Evolutionary conservation across 2,888 invertebrate genomes (phyloP).

Genomic region (Dasypogon diadema): DNA sequence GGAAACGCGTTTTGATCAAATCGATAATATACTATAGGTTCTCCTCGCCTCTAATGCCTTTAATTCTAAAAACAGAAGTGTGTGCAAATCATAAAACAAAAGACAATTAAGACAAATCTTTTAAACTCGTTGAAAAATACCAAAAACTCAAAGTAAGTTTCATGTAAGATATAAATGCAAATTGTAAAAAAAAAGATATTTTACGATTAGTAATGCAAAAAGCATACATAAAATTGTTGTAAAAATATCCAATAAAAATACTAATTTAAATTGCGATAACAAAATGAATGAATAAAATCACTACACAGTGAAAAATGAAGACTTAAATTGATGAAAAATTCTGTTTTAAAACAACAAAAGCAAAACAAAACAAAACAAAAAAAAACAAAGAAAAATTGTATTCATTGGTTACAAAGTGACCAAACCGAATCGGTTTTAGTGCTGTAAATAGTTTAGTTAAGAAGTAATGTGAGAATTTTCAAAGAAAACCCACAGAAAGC

Average conservation of each 20-base stretch:
- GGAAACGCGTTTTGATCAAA: too few species aligned
- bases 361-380: too few species aligned
- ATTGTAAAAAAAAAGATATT: not conserved
- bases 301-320: not conserved
- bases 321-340: not conserved
- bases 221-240: not conserved
- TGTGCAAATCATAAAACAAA: too few species aligned
- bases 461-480: conserved; percentile 36
- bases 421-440: not conserved
- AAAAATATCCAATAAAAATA: conserved; percentile 20
- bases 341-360: not conserved
- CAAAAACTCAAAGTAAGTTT: not conserved
- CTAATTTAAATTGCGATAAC: not conserved
- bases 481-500: conserved; percentile 32
- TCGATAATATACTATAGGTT: too few species aligned
- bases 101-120: too few species aligned
- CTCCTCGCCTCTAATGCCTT: too few species aligned
- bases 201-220: not conserved
- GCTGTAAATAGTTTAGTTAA: not conserved
- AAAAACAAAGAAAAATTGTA: not conserved
- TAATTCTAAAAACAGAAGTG: too few species aligned
- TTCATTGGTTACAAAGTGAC: not conserved
- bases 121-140: too few species aligned
- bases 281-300: conserved; percentile 10
- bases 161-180: not conserved